Conservation (phyloP, 2,888 invertebrate genomes). For the Ophion slaviceki region DNA sequence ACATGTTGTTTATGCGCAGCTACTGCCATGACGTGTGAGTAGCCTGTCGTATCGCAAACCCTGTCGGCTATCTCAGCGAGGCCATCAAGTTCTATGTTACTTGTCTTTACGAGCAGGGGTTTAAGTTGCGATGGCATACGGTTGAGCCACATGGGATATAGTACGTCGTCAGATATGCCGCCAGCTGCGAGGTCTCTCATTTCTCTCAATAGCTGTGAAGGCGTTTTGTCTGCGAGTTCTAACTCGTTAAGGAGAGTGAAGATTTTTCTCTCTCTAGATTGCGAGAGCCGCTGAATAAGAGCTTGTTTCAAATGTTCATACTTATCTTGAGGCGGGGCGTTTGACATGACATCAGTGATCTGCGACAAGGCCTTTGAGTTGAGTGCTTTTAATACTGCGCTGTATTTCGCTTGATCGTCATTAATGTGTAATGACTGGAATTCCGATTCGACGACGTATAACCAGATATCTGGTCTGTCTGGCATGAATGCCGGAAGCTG, state of each 20-base stretch:
- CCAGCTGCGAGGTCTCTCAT: slow-evolving; percentile 47
- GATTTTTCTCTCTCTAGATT: slow-evolving; percentile 54
- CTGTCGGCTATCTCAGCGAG: too few species aligned
- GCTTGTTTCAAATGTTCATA: slow-evolving; percentile 35
- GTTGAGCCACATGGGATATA: slow-evolving; percentile 46
- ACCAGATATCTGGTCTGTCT: too few species aligned
- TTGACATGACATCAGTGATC: background rate
- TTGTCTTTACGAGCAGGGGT: background rate
- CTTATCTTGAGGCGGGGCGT: too few species aligned
- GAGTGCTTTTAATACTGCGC: too few species aligned
- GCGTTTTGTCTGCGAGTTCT: slow-evolving; percentile 60
- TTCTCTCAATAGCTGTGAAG: slow-evolving; percentile 58
- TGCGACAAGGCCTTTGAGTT: background rate
- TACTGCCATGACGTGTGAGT: too few species aligned
- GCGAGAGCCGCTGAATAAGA: slow-evolving; percentile 60
- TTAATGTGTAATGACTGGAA: too few species aligned
- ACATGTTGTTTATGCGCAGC: too few species aligned
- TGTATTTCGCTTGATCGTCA: too few species aligned
- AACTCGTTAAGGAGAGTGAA: slow-evolving; percentile 57
- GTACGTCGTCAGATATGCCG: slow-evolving; percentile 36
- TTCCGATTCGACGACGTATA: too few species aligned
- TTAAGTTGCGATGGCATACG: slow-evolving; percentile 25
- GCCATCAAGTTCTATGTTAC: too few species aligned
- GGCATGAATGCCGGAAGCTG: too few species aligned
- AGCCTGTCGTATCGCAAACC: too few species aligned